A percentile compares a stretch with the other conserved stretches of the same genome.
Evolutionary conservation across 2,113 vertebrate genomes (phyloP).

Genomic region (Benitochromis conjunctus): DNA sequence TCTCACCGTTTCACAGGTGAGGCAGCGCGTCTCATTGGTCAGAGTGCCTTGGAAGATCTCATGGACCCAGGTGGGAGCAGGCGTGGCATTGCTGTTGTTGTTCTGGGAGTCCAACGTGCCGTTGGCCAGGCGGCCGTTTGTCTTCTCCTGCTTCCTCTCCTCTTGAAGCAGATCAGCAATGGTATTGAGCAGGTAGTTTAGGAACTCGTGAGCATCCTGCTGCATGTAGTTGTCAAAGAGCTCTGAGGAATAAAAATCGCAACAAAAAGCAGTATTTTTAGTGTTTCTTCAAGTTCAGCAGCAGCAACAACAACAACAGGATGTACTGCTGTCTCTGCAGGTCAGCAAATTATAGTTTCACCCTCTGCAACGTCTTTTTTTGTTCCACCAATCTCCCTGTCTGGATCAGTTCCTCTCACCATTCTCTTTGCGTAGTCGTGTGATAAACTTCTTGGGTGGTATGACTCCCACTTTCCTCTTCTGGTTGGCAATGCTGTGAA

Average conservation of each 20-base stretch:
- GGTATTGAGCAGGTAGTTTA: slow-evolving; percentile 98
- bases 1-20: slow-evolving; percentile 96
- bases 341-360: not conserved
- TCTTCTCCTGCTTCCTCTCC: slow-evolving; percentile 94
- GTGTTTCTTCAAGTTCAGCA: not conserved
- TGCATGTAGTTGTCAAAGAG: slow-evolving; percentile 99
- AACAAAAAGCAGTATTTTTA: not conserved
- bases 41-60: slow-evolving; percentile 99
- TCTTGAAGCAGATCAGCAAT: slow-evolving; percentile 97
- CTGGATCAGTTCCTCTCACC: slow-evolving; percentile 71
- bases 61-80: slow-evolving; percentile 94
- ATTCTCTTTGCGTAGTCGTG: slow-evolving; percentile 92
- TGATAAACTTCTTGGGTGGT: slow-evolving; percentile 98
- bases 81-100: slow-evolving; percentile 77
- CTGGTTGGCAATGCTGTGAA: slow-evolving; percentile 97
- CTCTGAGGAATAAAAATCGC: slow-evolving; percentile 69
- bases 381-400: not conserved
- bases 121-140: slow-evolving; percentile 92
- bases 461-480: slow-evolving; percentile 99
- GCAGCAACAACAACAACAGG: not conserved
- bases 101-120: slow-evolving; percentile 87
- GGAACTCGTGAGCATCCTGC: slow-evolving; percentile 96
- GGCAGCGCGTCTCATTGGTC: slow-evolving; percentile 97
- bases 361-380: not conserved
- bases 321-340: not conserved